phyloP scores from a whole-genome alignment of 2,797 vertebrate species.

The Eurystomus glaucurus region DNA sequence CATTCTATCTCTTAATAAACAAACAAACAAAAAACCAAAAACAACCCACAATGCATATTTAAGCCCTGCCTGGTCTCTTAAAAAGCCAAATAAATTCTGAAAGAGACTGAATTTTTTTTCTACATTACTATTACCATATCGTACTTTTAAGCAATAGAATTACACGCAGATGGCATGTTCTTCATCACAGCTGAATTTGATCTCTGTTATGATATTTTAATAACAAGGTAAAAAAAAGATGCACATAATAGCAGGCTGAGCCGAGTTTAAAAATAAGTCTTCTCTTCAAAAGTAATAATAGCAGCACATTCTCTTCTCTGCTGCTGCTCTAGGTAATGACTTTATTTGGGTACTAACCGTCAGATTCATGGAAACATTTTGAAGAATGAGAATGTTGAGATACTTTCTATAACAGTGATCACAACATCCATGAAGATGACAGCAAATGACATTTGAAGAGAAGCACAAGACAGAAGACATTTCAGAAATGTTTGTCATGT shows the following conservation, averaged over 20 bases:
- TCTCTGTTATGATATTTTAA: slow-evolving; percentile 53
- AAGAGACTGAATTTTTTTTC: neutral
- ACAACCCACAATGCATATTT: neutral
- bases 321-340: slow-evolving; percentile 9
- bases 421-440: slow-evolving; percentile 37
- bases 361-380: slow-evolving; percentile 44
- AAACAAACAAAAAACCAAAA: neutral
- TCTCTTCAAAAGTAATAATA: slow-evolving; percentile 39
- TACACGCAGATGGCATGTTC: neutral
- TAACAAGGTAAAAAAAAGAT: slow-evolving; percentile 50
- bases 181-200: slow-evolving; percentile 22
- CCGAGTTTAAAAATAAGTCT: slow-evolving; percentile 37
- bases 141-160: neutral
- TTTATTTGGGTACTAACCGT: slow-evolving; percentile 62
- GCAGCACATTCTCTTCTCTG: slow-evolving; percentile 2
- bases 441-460: slow-evolving; percentile 25
- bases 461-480: neutral
- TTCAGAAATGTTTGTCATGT: neutral
- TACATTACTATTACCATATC: neutral
- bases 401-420: slow-evolving; percentile 26
- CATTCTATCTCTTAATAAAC: neutral
- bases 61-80: neutral
- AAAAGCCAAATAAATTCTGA: neutral
- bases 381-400: slow-evolving; percentile 30
- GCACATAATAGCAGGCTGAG: slow-evolving; percentile 29